Percentiles rank a stretch among this genome's conserved stretches.
phyloP scores from a whole-genome alignment of 1,140 invertebrate species.

The Polypedilum pembai region DNA sequence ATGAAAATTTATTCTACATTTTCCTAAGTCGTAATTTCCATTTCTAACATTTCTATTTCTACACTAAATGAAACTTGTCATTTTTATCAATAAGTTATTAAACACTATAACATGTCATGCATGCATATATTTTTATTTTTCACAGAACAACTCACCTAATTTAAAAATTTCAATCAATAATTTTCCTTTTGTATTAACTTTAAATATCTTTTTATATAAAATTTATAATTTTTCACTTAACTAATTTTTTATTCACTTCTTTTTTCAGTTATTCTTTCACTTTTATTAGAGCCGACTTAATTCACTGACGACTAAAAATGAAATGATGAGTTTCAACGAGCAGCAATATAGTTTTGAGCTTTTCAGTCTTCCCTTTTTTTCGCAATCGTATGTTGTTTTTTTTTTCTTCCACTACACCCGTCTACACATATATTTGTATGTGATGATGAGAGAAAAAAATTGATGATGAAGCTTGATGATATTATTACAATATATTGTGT shows the following conservation, averaged over 20 bases:
- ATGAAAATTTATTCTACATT: too few relatives aligned
- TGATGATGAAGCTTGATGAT: too few relatives aligned
- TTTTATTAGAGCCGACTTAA: background rate
- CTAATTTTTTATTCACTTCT: background rate
- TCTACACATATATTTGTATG: background rate
- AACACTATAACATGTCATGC: too few relatives aligned
- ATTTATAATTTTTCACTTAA: background rate
- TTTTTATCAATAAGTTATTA: too few relatives aligned
- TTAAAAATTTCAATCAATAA: background rate
- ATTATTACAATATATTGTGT: too few relatives aligned
- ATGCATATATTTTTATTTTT: background rate
- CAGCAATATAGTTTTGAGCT: constrained; percentile 8
- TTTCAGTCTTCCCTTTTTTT: constrained; percentile 11
- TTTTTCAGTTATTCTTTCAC: background rate
- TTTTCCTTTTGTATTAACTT: too few relatives aligned
- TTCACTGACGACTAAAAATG: background rate
- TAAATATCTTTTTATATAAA: too few relatives aligned
- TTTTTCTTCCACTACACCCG: background rate
- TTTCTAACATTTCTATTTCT: too few relatives aligned
- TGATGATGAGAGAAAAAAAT: background rate
- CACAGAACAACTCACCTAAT: background rate
- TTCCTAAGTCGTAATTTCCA: too few relatives aligned
- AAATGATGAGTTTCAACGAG: constrained; percentile 1
- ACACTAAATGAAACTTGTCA: too few relatives aligned
- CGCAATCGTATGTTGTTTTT: constrained; percentile 4